phyloP scores from a whole-genome alignment of 2,797 vertebrate genomes.

The Paedocypris micromegethes region DNA sequence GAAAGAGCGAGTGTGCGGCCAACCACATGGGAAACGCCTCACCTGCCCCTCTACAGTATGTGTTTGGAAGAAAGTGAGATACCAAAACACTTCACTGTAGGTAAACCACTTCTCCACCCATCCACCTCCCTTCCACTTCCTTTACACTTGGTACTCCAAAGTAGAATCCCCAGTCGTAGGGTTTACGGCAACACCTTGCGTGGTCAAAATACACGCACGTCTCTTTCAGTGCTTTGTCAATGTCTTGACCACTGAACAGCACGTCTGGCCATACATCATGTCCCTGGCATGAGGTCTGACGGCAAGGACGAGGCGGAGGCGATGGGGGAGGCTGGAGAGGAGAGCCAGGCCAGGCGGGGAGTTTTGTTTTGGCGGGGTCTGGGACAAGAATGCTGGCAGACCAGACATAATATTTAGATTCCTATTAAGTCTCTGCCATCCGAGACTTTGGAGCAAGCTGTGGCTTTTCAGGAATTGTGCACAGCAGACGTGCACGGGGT shows the following conservation, averaged over 20 bases:
- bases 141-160: constrained; percentile 19
- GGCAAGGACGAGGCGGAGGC: constrained; percentile 4
- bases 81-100: constrained; percentile 51
- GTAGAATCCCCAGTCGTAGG: neutral
- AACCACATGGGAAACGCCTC: constrained; percentile 48
- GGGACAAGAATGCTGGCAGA: constrained; percentile 71
- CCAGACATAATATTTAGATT: constrained; percentile 83
- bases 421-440: constrained; percentile 60
- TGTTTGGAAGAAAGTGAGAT: constrained; percentile 42
- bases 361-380: constrained; percentile 74
- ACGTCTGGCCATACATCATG: constrained; percentile 45
- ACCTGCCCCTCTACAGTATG: constrained; percentile 37
- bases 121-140: constrained; percentile 31
- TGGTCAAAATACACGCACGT: constrained; percentile 32
- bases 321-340: constrained; percentile 6
- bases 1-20: constrained; percentile 44
- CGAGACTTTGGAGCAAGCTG: constrained; percentile 52
- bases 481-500: constrained; percentile 40
- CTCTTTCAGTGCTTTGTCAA: constrained; percentile 24
- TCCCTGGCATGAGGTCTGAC: constrained; percentile 53
- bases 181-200: constrained; percentile 16
- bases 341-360: constrained; percentile 57
- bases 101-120: constrained; percentile 48
- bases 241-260: constrained; percentile 23
- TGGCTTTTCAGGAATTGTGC: constrained; percentile 54